Percentiles rank a stretch among this genome's conserved stretches.
phyloP scores from a whole-genome alignment of 2,113 vertebrate genomes.

The Pedetes capensis region DNA sequence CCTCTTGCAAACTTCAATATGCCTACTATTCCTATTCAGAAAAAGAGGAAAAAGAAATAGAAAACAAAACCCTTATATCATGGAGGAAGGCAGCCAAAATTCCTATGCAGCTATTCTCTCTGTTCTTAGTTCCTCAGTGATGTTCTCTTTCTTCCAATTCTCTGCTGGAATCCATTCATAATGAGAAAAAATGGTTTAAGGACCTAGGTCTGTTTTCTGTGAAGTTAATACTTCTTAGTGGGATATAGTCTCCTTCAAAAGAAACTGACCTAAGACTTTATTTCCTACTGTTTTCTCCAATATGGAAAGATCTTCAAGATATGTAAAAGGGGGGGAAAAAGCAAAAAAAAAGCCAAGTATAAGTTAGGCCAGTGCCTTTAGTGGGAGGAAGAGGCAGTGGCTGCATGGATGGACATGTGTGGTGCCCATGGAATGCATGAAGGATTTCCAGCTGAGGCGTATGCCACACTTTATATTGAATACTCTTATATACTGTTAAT shows the following conservation, averaged over 20 bases:
- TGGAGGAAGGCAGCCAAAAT: background rate
- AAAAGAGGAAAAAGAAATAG: constrained; percentile 24
- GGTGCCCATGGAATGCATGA: background rate
- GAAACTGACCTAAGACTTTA: constrained; percentile 17
- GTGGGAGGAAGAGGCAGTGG: background rate
- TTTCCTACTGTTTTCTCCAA: constrained; percentile 49
- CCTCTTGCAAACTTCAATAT: background rate
- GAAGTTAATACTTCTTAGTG: constrained; percentile 58
- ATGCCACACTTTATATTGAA: background rate
- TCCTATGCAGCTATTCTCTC: background rate
- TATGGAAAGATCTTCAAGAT: constrained; percentile 56
- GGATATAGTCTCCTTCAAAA: constrained; percentile 38
- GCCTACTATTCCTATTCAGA: background rate
- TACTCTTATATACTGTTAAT: background rate
- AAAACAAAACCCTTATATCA: background rate
- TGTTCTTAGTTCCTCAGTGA: background rate
- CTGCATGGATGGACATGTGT: background rate
- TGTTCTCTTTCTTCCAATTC: background rate
- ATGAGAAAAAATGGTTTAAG: constrained; percentile 53
- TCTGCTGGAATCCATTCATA: constrained; percentile 44
- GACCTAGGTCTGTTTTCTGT: constrained; percentile 25
- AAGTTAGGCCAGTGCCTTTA: background rate
- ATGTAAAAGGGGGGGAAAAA: constrained; percentile 20
- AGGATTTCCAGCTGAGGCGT: background rate
- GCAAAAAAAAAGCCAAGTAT: constrained; percentile 28